Conservation (phyloP, 2,888 invertebrate genomes). For the Cremastinae sp. region DNA sequence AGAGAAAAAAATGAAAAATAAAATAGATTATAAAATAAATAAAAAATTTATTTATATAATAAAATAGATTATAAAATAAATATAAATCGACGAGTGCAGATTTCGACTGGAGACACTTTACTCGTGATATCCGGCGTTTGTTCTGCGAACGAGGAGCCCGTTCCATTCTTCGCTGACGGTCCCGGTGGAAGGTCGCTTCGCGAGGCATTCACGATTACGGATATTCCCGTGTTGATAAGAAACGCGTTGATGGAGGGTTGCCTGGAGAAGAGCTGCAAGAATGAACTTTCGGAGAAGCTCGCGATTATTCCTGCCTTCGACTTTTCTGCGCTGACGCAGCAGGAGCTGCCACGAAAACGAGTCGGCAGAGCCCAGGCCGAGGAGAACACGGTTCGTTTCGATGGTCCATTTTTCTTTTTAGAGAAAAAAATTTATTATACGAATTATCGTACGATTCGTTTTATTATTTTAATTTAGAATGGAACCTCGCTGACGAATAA, state of each 20-base stretch:
- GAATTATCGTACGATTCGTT: background rate
- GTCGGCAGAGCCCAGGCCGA: slow-evolving; percentile 43
- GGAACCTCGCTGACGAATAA: no score
- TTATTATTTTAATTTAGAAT: no score
- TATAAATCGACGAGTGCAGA: slow-evolving; percentile 50
- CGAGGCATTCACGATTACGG: slow-evolving; percentile 61
- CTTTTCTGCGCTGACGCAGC: slow-evolving; percentile 3
- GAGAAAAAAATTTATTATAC: no score
- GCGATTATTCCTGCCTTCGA: slow-evolving; percentile 12
- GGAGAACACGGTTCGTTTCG: slow-evolving; percentile 59
- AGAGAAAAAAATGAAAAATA: no score
- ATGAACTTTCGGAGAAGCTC: slow-evolving; percentile 47
- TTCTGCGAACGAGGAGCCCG: slow-evolving; percentile 42
- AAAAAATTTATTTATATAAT: background rate
- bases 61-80: background rate
- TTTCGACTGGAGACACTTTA: slow-evolving; percentile 65
- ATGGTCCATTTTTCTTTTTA: background rate
- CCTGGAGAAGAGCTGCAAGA: slow-evolving; percentile 50
- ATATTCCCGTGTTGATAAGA: slow-evolving; percentile 64
- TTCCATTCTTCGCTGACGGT: slow-evolving; percentile 70
- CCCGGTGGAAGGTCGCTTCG: slow-evolving; percentile 62
- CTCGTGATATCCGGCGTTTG: slow-evolving; percentile 65
- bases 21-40: no score
- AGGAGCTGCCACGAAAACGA: slow-evolving; percentile 47
- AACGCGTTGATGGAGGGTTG: slow-evolving; percentile 55